Evolutionary conservation across 2,888 invertebrate genomes (phyloP), one percentile per base, ranked within the genome.

Genomic region (Meteorus cinctellus): DNA sequence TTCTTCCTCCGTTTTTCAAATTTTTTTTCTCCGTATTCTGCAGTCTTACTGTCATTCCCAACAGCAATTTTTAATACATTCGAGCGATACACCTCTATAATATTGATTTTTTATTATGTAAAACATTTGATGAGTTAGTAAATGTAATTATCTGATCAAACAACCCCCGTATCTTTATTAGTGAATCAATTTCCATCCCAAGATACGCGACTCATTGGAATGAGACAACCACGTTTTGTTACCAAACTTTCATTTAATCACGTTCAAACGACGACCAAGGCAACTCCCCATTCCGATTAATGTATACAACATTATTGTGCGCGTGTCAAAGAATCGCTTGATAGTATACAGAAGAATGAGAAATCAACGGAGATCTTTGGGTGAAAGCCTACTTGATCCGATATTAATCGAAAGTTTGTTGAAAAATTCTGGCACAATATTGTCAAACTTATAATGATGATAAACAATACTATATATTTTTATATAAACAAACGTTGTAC

Each of bases 71-170:
- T 67, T 74, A 48, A 48, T 48, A n/a, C n/a, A 48, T 48, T n/a
- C 1, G 2, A 6, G 2, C 10, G 24, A 34, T 34, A 34, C n/a
- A 19, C 2, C n/a, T 55, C n/a, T 55, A 19, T 19, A 8, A 19
- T 55, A 55, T 62, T 70, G 29, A 34, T 29, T 70, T 60, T 69
- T 36, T 5, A 63, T 48, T 48, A 24, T 55, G 45, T 45, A 51
- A 74, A 68, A 79, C 81, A 80, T 81, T 82, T 81, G 80, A 81
- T 79, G 77, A 78, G 76, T 78, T 36, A 34, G 59, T 79, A 84
- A 85, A 87, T 81, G 79, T 81, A 85, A 86, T 87, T 86, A 86
- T 83, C 83, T 82, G 86, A 86, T 86, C 86, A 86, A 86, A 87
- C 84, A 85, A 83, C 78, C 79, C 81, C 79, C 80, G 24, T 65